These are phyloP conservation scores for Ptiloglossa arizonensis DNA, from an alignment of 1,140 invertebrate genomes.

Conservation along the genomic window DNA sequence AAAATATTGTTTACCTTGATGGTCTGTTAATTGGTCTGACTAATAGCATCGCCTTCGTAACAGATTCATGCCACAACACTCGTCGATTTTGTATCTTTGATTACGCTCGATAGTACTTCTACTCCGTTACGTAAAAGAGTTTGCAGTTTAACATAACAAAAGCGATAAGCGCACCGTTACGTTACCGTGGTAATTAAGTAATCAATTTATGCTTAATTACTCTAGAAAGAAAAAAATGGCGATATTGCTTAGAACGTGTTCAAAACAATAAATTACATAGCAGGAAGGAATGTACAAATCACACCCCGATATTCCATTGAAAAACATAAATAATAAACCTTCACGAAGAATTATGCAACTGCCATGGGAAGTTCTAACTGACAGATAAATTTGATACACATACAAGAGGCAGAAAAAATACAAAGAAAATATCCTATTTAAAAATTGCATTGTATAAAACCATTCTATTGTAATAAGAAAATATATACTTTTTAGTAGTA, in stretches of 20 bases:
- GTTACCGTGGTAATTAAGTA: conserved; percentile 6
- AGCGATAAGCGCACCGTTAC: neutral
- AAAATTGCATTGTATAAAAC: too few species aligned
- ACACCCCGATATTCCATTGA: neutral
- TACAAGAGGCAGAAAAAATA: neutral
- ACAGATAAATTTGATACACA: neutral
- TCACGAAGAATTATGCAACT: neutral
- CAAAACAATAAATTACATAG: neutral
- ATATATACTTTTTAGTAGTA: too few species aligned
- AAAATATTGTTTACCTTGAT: neutral
- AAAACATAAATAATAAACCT: conserved; percentile 6
- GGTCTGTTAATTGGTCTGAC: neutral
- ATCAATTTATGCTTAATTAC: conserved; percentile 13
- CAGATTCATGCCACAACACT: neutral
- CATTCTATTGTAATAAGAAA: too few species aligned
- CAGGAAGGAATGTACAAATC: neutral
- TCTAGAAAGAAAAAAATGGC: conserved; percentile 23
- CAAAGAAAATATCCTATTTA: too few species aligned
- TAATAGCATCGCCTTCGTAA: neutral
- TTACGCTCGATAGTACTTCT: neutral
- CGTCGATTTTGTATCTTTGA: neutral
- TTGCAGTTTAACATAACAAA: conserved; percentile 1
- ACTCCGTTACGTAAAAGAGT: neutral
- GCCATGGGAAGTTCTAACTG: too few species aligned
- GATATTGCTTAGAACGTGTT: neutral